Percentiles rank a stretch among this genome's conserved stretches.
Evolutionary conservation across 2,888 invertebrate species (phyloP).

Genomic region (Sicus ferrugineus): DNA sequence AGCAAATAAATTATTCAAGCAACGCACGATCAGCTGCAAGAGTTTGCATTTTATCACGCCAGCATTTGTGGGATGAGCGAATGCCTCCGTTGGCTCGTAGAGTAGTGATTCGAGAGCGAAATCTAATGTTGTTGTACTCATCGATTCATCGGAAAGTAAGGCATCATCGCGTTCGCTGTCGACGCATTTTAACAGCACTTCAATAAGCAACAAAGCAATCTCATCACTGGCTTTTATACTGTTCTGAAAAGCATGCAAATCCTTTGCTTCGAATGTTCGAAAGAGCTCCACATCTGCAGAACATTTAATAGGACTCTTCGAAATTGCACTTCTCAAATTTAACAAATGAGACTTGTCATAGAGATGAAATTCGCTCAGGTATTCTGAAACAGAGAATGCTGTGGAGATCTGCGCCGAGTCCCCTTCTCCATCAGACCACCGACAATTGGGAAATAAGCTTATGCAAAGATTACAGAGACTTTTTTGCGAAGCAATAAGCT

Average conservation of each 20-base stretch:
- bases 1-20: conserved; percentile 58
- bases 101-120: conserved; percentile 58
- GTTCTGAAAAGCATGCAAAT: conserved; percentile 2
- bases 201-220: conserved; percentile 57
- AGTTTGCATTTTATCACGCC: conserved; percentile 57
- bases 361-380: conserved; percentile 53
- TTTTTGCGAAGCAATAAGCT: conserved; percentile 61
- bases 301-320: no score
- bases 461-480: conserved; percentile 59
- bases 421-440: conserved; percentile 54
- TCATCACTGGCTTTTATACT: conserved; percentile 56
- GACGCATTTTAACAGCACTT: conserved; percentile 56
- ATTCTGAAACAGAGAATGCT: conserved; percentile 47
- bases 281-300: no score
- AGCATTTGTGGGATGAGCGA: conserved; percentile 47
- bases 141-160: conserved; percentile 50
- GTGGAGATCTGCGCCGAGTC: conserved; percentile 40
- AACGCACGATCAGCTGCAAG: conserved; percentile 54
- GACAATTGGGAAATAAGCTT: conserved; percentile 62
- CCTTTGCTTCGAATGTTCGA: conserved; percentile 29
- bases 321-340: no score
- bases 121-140: conserved; percentile 55
- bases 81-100: conserved; percentile 41
- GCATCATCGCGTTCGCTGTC: conserved; percentile 51
- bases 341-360: conserved; percentile 47